Conservation (phyloP, 2,797 vertebrate genomes). For the Microctenopoma steveboyesi region DNA sequence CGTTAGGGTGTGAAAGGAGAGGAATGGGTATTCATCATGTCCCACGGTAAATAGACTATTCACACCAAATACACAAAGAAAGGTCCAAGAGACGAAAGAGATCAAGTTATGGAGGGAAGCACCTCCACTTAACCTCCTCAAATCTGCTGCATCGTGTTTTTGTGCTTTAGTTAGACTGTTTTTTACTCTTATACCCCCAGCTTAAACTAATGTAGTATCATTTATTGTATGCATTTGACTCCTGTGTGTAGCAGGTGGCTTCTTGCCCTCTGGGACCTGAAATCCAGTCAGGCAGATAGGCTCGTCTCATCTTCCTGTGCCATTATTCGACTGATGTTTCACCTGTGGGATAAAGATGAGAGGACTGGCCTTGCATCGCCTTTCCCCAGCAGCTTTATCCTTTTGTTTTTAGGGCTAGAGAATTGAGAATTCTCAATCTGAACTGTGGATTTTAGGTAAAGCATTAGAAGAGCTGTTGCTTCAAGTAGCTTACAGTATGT, state of each 20-base stretch:
- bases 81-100: not conserved
- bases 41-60: not conserved
- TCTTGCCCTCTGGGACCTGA: conserved; percentile 32
- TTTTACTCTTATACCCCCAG: not conserved
- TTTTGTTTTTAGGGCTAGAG: not conserved
- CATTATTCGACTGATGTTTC: conserved; percentile 44
- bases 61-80: not conserved
- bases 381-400: not conserved
- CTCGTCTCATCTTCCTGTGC: not conserved
- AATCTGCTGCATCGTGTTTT: not conserved
- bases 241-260: conserved; percentile 38
- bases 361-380: not conserved
- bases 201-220: not conserved
- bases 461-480: conserved; percentile 20
- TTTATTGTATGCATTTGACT: not conserved
- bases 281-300: conserved; percentile 47
- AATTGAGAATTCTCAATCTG: not conserved
- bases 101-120: not conserved
- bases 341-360: conserved; percentile 24
- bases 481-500: conserved; percentile 29
- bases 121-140: too few relatives aligned
- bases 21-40: not conserved
- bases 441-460: conserved; percentile 6
- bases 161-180: not conserved
- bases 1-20: not conserved